Evolutionary conservation across 2,797 vertebrate species (phyloP), one percentile per base, ranked within the genome.

Genomic region (Artibeus jamaicensis): DNA sequence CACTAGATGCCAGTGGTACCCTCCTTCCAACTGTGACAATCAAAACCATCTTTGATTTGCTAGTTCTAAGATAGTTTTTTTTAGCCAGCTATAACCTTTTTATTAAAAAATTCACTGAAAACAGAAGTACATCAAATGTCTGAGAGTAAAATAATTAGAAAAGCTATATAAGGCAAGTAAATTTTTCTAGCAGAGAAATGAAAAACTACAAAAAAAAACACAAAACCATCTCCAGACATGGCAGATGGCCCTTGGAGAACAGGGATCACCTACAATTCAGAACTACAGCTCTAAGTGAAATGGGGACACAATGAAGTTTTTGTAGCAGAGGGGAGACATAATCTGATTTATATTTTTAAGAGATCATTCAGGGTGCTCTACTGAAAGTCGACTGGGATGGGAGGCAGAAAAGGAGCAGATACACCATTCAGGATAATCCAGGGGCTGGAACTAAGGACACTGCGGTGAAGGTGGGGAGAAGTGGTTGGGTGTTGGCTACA

Each of bases 141-240:
- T 79, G 76, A 46, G 3, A 70, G 18, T 77, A 46, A 73, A 86
- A 85, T 50, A 81, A 65, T 53, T n/a, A 24, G 55, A 88, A 89
- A 93, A 95, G 2, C 7, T 85, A 29, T 32, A 59, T 57, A 88
- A 91, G 59, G 32, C 55, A 86, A 91, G n/a, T 65, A 42, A 67
- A 85, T 48, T 94, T 88, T 94, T 95, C 53, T 53, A 92, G 46
- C 9, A 92, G 67, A 70, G 4, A 93, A 73, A 55, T 91, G n/a
- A 76, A 42, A 48, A 42, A 53, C 15, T 55, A 7, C 8, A 10
- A 29, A 53, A 55, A 44, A 82, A 44, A 44, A 15, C 42, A 42
- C 42, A 4, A 42, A 42, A 42, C 42, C 29, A 2, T 90, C 46
- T 95, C 32, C 67, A 89, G 39, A 70, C 18, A 50, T 26, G 42